phyloP scores from a whole-genome alignment of 1,140 invertebrate genomes.

The Heterodera carotae region DNA sequence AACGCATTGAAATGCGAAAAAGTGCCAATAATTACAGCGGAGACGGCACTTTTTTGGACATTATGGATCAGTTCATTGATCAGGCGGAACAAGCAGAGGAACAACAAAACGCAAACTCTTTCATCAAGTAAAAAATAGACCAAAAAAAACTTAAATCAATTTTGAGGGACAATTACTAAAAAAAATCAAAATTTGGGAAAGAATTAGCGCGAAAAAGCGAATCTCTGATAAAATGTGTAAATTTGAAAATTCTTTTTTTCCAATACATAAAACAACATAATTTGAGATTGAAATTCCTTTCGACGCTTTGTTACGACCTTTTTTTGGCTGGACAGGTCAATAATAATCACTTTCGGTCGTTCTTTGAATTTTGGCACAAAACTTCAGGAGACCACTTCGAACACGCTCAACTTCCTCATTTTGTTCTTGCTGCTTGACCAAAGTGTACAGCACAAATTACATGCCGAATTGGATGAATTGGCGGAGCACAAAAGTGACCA shows the following conservation, averaged over 20 bases:
- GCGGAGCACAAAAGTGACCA: slow-evolving; percentile 27
- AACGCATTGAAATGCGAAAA: slow-evolving; percentile 18
- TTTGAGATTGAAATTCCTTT: slow-evolving; percentile 5
- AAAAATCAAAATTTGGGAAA: no score
- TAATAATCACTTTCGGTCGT: background rate
- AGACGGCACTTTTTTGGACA: slow-evolving; percentile 20
- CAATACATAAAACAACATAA: no score
- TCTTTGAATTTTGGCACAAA: background rate
- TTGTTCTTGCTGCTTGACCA: slow-evolving; percentile 69
- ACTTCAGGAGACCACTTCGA: slow-evolving; percentile 77
- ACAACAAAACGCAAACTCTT: slow-evolving; percentile 5
- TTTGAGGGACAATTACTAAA: no score
- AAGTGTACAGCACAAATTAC: slow-evolving; percentile 38
- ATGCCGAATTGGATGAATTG: slow-evolving; percentile 41
- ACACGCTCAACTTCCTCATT: slow-evolving; percentile 81
- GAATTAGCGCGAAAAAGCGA: no score
- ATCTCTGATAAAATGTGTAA: no score
- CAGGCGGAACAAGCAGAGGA: slow-evolving; percentile 1
- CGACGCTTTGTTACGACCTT: slow-evolving; percentile 19
- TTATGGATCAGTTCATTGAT: slow-evolving; percentile 29
- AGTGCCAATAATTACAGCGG: background rate
- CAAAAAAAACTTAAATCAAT: no score
- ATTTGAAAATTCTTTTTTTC: no score
- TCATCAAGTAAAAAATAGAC: background rate
- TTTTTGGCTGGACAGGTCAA: slow-evolving; percentile 30